Base-by-base conservation (phyloP, 2,797 vertebrate genomes). In the Varecia variegata region DNA sequence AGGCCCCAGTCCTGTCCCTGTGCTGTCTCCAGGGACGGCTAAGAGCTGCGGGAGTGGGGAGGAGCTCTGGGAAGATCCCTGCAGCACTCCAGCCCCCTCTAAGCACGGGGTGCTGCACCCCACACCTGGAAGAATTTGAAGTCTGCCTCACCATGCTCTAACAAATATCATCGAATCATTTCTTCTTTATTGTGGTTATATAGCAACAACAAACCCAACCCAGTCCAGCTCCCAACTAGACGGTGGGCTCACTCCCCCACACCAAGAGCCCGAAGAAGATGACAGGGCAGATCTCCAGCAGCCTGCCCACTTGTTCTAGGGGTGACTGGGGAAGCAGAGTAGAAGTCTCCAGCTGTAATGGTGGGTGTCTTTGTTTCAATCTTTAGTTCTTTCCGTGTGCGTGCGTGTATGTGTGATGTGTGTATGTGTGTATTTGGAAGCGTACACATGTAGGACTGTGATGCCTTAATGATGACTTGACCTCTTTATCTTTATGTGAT, bases 291-390 rank as follows among this genome's bases (percentile, higher is more conserved):
- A 12, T 38, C 32, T 54, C 54, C 20, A 35, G 35, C 32, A 45
- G 47, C 23, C 43, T 43, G 3, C 13, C 65, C 35, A 3, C 54
- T 20, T 21, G 27, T 23, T 30, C 35, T 11, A 23, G 0, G 10
- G 5, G 27, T 35, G 8, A 9, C 52, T 12, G 15, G 60, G 35
- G 27, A 6, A 15, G 21, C 9, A 3, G 71, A 0, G 0, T 15
- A 11, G 32, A 58, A 18, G 27, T n/a, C n/a, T 56, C 68, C 50
- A 45, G 45, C 30, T 10, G 10, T 9, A 18, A 20, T 1, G 45
- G 74, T 27, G 38, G 32, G 15, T 38, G 7, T 38, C 4, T 27
- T 40, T 35, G 6, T 25, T 20, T 67, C 45, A 35, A 45, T 2
- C 8, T 35, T 43, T 47, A 17, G 25, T 45, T 80, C 54, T 71